Evolutionary conservation across 2,113 vertebrate genomes (phyloP).

Genomic region (Rousettus leschenaultii): DNA sequence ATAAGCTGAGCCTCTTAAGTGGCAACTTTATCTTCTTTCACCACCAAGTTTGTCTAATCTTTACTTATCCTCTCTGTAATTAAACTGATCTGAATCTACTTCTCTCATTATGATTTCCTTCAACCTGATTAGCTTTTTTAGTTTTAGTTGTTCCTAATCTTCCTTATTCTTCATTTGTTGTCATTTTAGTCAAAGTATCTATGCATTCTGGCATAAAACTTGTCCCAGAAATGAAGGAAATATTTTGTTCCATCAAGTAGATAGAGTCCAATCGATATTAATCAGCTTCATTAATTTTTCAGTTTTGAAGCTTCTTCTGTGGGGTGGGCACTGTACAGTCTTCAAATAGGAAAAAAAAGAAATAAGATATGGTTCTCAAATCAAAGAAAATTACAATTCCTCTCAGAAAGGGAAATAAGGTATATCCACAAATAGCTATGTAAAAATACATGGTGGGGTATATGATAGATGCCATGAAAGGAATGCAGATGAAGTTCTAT

Average conservation of each 20-base stretch:
- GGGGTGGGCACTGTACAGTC: background rate
- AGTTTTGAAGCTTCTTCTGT: background rate
- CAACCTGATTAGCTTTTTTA: background rate
- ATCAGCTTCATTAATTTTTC: conserved; percentile 33
- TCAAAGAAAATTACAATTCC: background rate
- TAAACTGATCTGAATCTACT: background rate
- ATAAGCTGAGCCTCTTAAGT: conserved; percentile 35
- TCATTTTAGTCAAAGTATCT: conserved; percentile 1
- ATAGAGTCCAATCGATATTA: conserved; percentile 2
- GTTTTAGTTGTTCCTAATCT: background rate
- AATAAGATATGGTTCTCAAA: background rate
- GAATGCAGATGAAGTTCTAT: background rate
- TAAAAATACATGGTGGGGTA: background rate
- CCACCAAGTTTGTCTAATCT: conserved; percentile 16
- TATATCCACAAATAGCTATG: background rate
- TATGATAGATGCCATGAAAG: background rate
- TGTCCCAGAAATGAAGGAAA: conserved; percentile 4
- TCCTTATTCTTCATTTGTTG: background rate
- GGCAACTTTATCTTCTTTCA: conserved; percentile 18
- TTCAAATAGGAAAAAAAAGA: background rate
- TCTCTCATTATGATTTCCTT: conserved; percentile 35
- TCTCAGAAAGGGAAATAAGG: background rate
- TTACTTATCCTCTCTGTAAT: conserved; percentile 44
- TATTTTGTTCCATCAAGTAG: background rate
- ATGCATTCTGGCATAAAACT: background rate